These are phyloP conservation scores for Phenganax stokvisi DNA, from an alignment of 92 coral and sea anemone species.

Conservation along the genomic window DNA sequence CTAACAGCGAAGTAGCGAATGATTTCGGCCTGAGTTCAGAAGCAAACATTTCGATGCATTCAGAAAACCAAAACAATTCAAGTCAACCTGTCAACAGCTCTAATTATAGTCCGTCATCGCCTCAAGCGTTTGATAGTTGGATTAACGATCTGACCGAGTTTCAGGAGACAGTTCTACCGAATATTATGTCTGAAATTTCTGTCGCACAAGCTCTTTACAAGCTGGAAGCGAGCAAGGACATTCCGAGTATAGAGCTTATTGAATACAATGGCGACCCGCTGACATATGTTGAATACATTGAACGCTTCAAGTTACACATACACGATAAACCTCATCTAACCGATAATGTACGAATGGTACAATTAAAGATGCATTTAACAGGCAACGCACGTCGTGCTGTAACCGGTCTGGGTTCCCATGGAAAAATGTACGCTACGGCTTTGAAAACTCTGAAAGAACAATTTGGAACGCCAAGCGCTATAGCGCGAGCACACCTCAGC, in stretches of 20 bases:
- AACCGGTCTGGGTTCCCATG: conserved; percentile 29
- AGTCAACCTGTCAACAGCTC: conserved; percentile 10
- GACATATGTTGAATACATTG: conserved; percentile 29
- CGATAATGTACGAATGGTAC: conserved; percentile 47
- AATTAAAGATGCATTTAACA: conserved; percentile 43
- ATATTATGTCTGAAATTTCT: conserved; percentile 6
- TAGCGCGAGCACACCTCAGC: conserved; percentile 43
- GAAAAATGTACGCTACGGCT: conserved; percentile 41
- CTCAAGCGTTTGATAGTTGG: conserved; percentile 36
- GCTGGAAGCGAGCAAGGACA: conserved; percentile 38
- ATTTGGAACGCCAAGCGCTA: conserved; percentile 43
- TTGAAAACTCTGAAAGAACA: conserved; percentile 46
- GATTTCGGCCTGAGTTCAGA: not conserved
- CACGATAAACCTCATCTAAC: conserved; percentile 45
- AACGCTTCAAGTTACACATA: conserved; percentile 42
- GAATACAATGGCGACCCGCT: conserved; percentile 37
- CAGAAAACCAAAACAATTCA: conserved; percentile 1
- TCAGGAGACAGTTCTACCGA: conserved; percentile 42
- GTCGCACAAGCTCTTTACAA: conserved; percentile 25
- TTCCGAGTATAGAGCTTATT: conserved; percentile 10
- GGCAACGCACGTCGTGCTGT: conserved; percentile 42
- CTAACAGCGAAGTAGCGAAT: not conserved
- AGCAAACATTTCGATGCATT: not conserved
- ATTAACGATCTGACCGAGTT: conserved; percentile 37
- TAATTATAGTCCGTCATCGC: not conserved